Evolutionary conservation across 2,888 invertebrate species (phyloP), one percentile per base, ranked within the genome.

Genomic region (Automeris io): DNA sequence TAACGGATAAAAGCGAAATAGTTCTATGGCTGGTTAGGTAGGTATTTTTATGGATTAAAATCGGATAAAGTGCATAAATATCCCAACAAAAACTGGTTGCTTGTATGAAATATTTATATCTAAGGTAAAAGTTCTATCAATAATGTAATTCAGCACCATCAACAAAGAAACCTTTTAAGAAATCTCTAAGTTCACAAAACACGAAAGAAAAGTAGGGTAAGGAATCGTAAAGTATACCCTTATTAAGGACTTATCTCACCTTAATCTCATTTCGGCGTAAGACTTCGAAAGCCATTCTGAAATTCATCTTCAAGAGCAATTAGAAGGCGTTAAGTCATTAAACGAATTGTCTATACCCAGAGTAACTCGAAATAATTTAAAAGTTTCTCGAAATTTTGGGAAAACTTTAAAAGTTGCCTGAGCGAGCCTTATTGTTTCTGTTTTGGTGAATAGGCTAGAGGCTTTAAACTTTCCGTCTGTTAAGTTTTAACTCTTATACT

Each of bases 211-310:
- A 31, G 4, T 6, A 9, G 18, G 11, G n/a, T 18, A 22, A 31
- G 25, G 13, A 25, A 39, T 26, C 18, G 25, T 26, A 25, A 39
- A 29, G 21, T 12, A 18, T 24, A 11, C 24, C 22, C 22, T 23
- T 21, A 37, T 39, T 33, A 39, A 24, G 18, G 9, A 53, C 55
- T 49, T 52, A 53, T 58, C 56, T 49, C 54, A 46, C 38, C 52
- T 54, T 65, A 68, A 67, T 64, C 65, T 54, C 29, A 52, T 49
- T 62, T 62, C 53, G 53, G 50, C 49, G 58, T 62, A 62, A 70
- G 63, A 58, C 60, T 57, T 54, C 60, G 53, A 60, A 63, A 63
- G 58, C 57, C 48, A 45, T 32, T 40, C 40, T 35, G 62, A 66
- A 70, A 65, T 64, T 54, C 49, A 52, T 54, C 55, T 64, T n/a